Percentiles rank a stretch among this genome's conserved stretches.
phyloP scores from a whole-genome alignment of 2,888 invertebrate species.

The Notodonta dromedarius region DNA sequence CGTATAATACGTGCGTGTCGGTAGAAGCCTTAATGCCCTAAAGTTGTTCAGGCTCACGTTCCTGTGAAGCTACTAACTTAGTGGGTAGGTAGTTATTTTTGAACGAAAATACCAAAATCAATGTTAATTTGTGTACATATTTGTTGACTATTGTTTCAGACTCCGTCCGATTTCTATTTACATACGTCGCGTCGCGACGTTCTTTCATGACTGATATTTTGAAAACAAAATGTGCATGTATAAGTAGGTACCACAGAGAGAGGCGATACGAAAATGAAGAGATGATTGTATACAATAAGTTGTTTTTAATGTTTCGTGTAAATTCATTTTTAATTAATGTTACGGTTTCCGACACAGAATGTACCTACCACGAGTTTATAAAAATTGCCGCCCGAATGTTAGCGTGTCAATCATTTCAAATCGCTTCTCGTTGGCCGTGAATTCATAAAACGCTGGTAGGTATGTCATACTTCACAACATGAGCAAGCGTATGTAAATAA shows the following conservation, averaged over 20 bases:
- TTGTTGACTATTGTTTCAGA: background rate
- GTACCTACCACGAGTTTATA: no score
- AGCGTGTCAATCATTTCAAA: no score
- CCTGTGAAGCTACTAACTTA: background rate
- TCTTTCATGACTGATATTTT: constrained; percentile 26
- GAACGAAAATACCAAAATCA: background rate
- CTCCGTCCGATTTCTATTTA: constrained; percentile 13
- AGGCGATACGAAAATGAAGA: no score
- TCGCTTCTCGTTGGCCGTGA: constrained; percentile 7
- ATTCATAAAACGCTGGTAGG: constrained; percentile 20
- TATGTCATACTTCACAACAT: constrained; percentile 18
- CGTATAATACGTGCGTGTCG: no score
- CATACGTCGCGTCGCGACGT: constrained; percentile 18
- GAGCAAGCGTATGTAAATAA: constrained; percentile 29
- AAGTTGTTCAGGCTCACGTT: no score
- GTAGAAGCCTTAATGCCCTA: no score
- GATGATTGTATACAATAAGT: no score
- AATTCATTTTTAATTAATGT: no score
- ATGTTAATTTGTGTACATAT: background rate
- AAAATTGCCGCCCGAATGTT: no score
- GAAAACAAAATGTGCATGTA: constrained; percentile 18
- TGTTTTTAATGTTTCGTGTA: no score
- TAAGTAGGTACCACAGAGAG: background rate
- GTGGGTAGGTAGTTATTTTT: background rate
- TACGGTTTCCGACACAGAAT: no score